Evolutionary conservation across 1,140 invertebrate genomes (phyloP).

Genomic region (Drosophila subobscura): DNA sequence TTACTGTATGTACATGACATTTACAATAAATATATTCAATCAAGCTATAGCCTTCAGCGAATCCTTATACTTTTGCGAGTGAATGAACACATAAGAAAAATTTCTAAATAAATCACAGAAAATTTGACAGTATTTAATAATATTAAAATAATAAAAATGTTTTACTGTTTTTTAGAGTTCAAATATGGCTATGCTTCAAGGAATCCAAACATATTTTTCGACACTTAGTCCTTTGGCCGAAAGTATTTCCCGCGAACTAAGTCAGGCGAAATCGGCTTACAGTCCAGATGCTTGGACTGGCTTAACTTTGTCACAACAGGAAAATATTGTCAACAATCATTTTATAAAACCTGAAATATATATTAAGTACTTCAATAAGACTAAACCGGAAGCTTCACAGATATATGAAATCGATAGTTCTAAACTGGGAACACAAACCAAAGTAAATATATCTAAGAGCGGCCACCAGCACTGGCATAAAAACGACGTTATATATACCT

Average conservation of each 20-base stretch:
- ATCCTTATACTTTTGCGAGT: no score
- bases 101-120: no score
- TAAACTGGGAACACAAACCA: background rate
- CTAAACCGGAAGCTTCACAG: background rate
- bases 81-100: no score
- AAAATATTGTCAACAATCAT: constrained; percentile 57
- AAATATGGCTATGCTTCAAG: constrained; percentile 35
- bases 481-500: constrained; percentile 34
- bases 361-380: constrained; percentile 43
- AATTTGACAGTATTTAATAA: background rate
- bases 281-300: constrained; percentile 46
- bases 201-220: constrained; percentile 55
- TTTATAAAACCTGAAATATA: constrained; percentile 67
- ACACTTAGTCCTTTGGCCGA: constrained; percentile 67
- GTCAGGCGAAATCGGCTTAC: constrained; percentile 47
- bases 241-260: constrained; percentile 62
- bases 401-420: no score
- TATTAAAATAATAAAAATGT: background rate
- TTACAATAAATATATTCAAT: no score
- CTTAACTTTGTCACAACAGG: constrained; percentile 49
- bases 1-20: no score
- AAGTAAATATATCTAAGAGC: constrained; percentile 5
- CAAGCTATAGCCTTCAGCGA: no score
- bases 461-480: constrained; percentile 4
- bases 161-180: constrained; percentile 18